Conservation (phyloP, 2,888 invertebrate genomes). For the Clusia tigrina region DNA sequence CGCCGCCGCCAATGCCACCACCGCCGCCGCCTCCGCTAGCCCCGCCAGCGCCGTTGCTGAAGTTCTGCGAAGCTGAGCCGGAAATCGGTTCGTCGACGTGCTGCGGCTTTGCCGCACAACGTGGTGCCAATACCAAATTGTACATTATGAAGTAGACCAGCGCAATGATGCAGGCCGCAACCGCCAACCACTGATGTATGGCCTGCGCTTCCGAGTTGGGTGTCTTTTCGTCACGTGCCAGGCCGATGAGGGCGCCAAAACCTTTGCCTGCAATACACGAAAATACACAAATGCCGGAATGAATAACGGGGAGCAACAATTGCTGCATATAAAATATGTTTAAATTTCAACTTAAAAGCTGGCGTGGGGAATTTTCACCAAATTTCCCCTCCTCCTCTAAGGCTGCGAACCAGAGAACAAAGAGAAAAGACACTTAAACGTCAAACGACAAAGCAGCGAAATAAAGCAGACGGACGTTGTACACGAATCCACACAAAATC, state of each 20-base stretch:
- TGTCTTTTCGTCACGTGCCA: conserved; percentile 63
- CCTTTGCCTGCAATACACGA: conserved; percentile 77
- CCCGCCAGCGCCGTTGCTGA: conserved; percentile 41
- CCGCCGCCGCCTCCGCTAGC: conserved; percentile 38
- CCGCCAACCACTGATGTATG: conserved; percentile 72
- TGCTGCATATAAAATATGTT: too few species aligned
- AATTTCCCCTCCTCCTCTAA: too few species aligned
- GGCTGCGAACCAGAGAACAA: too few species aligned
- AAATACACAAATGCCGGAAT: too few species aligned
- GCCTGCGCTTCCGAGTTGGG: conserved; percentile 54
- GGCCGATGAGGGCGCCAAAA: conserved; percentile 74
- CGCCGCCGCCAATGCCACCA: conserved; percentile 44
- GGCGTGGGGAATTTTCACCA: not conserved
- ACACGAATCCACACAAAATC: too few species aligned
- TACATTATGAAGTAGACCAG: conserved; percentile 76
- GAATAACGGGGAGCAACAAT: too few species aligned
- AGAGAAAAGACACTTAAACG: too few species aligned
- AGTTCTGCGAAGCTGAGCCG: conserved; percentile 67
- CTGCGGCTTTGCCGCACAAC: conserved; percentile 74
- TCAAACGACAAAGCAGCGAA: too few species aligned
- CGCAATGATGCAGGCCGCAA: conserved; percentile 72
- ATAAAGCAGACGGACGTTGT: too few species aligned
- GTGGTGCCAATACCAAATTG: conserved; percentile 77
- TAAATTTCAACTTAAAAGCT: not conserved
- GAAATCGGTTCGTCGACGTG: conserved; percentile 66